Conservation (phyloP, 2,113 vertebrate genomes). For the Helogale parvula region DNA sequence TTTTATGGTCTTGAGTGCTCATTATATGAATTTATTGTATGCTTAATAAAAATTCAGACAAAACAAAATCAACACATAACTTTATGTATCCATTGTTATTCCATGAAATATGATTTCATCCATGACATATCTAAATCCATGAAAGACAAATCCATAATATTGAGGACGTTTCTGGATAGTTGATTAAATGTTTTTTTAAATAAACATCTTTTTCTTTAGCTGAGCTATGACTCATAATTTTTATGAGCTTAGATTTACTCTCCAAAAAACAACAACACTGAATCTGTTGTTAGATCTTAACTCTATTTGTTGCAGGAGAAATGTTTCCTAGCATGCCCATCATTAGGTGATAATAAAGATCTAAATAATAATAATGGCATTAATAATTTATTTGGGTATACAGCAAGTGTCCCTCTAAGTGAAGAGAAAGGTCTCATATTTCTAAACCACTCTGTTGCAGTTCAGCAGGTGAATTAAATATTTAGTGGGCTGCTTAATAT, state of each 20-base stretch:
- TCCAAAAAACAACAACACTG: slow-evolving; percentile 16
- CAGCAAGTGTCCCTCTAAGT: slow-evolving; percentile 67
- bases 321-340: slow-evolving; percentile 19
- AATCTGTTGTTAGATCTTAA: slow-evolving; percentile 2
- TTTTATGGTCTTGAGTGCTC: neutral
- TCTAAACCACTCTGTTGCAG: slow-evolving; percentile 66
- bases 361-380: slow-evolving; percentile 64
- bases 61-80: neutral
- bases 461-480: slow-evolving; percentile 84
- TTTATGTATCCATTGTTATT: neutral
- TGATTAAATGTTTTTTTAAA: neutral
- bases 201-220: slow-evolving; percentile 38
- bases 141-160: neutral
- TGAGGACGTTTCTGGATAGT: neutral
- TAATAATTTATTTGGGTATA: slow-evolving; percentile 73
- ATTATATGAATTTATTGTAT: neutral
- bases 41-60: neutral
- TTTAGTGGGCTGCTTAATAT: slow-evolving; percentile 84
- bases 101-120: neutral
- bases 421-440: slow-evolving; percentile 64
- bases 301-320: slow-evolving; percentile 6
- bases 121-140: neutral
- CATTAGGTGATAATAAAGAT: slow-evolving; percentile 61
- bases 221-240: neutral
- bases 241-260: slow-evolving; percentile 17